Evolutionary conservation across 2,888 invertebrate species (phyloP).

Genomic region (Diaphora mendica): DNA sequence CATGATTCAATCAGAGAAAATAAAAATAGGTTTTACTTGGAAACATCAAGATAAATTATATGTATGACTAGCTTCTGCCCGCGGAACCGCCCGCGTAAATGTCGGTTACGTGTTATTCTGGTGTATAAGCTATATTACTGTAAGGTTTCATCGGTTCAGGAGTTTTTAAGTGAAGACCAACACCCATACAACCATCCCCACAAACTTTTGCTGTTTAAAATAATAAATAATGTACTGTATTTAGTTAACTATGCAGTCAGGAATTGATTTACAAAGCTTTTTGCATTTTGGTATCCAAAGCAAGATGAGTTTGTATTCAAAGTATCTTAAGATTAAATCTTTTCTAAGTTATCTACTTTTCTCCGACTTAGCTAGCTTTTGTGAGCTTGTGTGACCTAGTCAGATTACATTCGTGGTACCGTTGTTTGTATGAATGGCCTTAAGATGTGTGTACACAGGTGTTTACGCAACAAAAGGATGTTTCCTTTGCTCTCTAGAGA

Average conservation of each 20-base stretch:
- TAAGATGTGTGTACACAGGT: conserved; percentile 72
- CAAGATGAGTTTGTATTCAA: background rate
- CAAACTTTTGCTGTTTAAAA: too few species aligned
- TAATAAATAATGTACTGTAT: too few species aligned
- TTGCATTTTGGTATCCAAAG: background rate
- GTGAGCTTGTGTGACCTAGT: conserved; percentile 8
- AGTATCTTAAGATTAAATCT: background rate
- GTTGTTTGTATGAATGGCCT: conserved; percentile 49
- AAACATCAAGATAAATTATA: background rate
- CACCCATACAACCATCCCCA: too few species aligned
- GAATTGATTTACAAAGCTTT: too few species aligned
- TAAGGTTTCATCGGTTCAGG: too few species aligned
- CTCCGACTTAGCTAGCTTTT: background rate
- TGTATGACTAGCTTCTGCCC: background rate
- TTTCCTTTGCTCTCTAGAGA: conserved; percentile 67
- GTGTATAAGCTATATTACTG: too few species aligned
- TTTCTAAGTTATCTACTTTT: background rate
- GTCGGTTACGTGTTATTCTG: too few species aligned
- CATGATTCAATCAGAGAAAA: background rate
- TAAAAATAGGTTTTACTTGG: background rate
- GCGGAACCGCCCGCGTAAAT: too few species aligned
- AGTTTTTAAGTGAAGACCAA: too few species aligned
- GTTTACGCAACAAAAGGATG: conserved; percentile 73
- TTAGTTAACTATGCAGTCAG: too few species aligned
- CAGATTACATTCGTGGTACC: conserved; percentile 31